A percentile compares a stretch with the other conserved stretches of the same genome.
These are phyloP conservation scores for Heliconius hermathena DNA, from an alignment of 1,140 invertebrate genomes.

Conservation along the genomic window DNA sequence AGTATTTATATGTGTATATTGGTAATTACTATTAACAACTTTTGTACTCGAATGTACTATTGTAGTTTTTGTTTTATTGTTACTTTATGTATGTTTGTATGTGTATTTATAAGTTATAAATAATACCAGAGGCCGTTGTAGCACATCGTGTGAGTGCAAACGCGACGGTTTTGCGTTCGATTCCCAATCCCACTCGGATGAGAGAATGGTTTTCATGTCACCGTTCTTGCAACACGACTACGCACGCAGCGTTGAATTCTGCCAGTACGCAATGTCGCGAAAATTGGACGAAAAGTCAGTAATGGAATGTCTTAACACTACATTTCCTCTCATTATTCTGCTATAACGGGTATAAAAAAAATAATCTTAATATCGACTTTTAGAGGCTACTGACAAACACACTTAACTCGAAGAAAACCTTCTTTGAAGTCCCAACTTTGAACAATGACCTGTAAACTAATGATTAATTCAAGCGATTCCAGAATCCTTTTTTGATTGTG, in stretches of 20 bases:
- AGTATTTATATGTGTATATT: not conserved
- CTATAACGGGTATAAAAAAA: not conserved
- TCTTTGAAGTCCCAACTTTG: conserved; percentile 56
- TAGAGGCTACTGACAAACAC: conserved; percentile 64
- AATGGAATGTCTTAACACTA: too few relatives aligned
- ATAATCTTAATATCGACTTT: not conserved
- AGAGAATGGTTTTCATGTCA: too few relatives aligned
- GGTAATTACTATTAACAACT: not conserved
- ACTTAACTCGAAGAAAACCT: conserved; percentile 57
- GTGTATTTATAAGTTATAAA: not conserved
- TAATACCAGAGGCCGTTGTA: too few relatives aligned
- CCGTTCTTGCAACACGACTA: too few relatives aligned
- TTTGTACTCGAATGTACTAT: not conserved
- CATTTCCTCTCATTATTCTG: too few relatives aligned
- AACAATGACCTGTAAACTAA: conserved; percentile 74
- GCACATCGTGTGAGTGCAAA: too few relatives aligned
- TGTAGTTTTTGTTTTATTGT: not conserved
- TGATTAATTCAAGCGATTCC: conserved; percentile 77
- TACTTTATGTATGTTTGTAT: not conserved
- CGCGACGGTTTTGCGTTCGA: too few relatives aligned
- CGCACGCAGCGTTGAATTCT: not conserved
- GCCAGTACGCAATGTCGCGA: too few relatives aligned
- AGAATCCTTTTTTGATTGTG: conserved; percentile 53
- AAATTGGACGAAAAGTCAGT: too few relatives aligned
- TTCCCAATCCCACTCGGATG: too few relatives aligned